A percentile compares a stretch with the other conserved stretches of the same genome.
Conservation (phyloP, 2,113 vertebrate species). For the Burhinus oedicnemus region DNA sequence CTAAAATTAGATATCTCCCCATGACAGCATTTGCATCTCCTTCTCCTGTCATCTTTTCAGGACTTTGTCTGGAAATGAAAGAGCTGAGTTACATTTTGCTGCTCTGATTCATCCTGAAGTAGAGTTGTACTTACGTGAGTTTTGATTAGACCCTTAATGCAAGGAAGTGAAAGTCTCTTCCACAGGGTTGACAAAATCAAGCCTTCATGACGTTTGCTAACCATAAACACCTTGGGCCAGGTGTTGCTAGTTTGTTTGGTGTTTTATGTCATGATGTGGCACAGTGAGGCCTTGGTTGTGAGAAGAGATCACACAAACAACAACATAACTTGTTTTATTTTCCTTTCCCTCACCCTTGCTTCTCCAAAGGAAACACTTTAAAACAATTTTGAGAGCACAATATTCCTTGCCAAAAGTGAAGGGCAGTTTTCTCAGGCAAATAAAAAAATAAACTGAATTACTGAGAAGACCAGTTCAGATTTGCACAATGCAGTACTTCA, state of each 20-base stretch:
- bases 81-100: neutral
- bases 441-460: neutral
- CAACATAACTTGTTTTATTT: neutral
- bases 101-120: constrained; percentile 4
- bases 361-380: neutral
- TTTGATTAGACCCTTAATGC: neutral
- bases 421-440: neutral
- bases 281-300: neutral
- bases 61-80: neutral
- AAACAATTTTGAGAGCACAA: neutral
- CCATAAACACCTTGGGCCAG: neutral
- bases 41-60: constrained; percentile 3
- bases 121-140: neutral
- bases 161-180: neutral
- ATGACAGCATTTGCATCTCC: neutral
- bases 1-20: constrained; percentile 6
- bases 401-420: neutral
- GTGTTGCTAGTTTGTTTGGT: neutral
- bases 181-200: neutral
- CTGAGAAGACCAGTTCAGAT: neutral
- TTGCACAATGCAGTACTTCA: neutral
- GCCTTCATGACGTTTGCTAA: neutral
- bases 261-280: neutral
- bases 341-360: neutral
- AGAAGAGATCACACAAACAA: neutral